These are phyloP conservation scores for Tenthredo amoena DNA, from an alignment of 2,888 invertebrate species.

Conservation along the genomic window DNA sequence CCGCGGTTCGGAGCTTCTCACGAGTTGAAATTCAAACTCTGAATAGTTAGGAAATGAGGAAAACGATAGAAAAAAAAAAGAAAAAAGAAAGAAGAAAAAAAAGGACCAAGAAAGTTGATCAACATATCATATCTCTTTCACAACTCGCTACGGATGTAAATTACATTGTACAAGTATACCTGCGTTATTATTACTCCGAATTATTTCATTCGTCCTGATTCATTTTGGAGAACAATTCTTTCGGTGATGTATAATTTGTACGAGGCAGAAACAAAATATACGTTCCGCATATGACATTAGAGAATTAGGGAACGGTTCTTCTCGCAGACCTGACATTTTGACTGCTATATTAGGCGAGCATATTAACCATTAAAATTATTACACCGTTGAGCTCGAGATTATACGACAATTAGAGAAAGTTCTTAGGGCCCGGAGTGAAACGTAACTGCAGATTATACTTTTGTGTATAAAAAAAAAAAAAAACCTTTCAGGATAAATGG, in stretches of 20 bases:
- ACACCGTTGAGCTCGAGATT: background rate
- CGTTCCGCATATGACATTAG: conserved; percentile 22
- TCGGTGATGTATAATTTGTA: background rate
- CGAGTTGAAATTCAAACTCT: background rate
- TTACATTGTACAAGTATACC: background rate
- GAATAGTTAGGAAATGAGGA: background rate
- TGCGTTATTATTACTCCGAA: conserved; percentile 9
- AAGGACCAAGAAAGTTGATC: background rate
- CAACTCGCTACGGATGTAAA: background rate
- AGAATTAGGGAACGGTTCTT: conserved; percentile 22
- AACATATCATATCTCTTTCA: background rate
- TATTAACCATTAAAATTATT: background rate
- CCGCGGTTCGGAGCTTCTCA: background rate
- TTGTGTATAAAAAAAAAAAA: background rate
- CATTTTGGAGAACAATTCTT: background rate
- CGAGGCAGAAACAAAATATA: background rate
- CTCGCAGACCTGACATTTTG: conserved; percentile 7
- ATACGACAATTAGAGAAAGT: conserved; percentile 10
- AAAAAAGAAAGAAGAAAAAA: background rate
- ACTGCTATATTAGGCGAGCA: background rate
- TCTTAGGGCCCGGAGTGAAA: background rate
- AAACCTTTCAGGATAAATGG: background rate
- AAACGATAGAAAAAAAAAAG: background rate
- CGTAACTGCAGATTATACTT: background rate
- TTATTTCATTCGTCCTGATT: conserved; percentile 22